phyloP scores from a whole-genome alignment of 2,113 vertebrate species.

The Barnardius zonarius region DNA sequence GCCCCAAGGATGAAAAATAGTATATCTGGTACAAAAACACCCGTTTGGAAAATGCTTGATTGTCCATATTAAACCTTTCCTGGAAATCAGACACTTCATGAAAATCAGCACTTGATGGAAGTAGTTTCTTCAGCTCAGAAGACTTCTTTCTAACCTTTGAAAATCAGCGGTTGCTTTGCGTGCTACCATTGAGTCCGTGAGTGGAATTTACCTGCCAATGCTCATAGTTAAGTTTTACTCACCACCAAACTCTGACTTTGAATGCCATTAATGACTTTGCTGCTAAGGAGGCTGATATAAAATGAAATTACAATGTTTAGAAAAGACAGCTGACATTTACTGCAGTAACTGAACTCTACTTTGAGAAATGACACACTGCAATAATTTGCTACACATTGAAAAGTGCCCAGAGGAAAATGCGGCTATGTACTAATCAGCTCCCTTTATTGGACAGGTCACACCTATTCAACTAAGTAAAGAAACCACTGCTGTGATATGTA shows the following conservation, averaged over 20 bases:
- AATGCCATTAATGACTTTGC: neutral
- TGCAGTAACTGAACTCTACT: neutral
- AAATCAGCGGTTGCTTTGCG: neutral
- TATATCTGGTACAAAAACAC: neutral
- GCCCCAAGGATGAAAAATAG: neutral
- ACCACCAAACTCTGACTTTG: neutral
- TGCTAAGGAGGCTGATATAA: neutral
- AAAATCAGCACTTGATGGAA: neutral
- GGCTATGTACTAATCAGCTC: neutral
- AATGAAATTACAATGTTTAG: neutral
- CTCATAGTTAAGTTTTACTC: neutral
- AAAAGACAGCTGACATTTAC: neutral
- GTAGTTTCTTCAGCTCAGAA: neutral
- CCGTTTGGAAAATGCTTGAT: neutral
- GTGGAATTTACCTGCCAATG: neutral
- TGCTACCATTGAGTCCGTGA: neutral
- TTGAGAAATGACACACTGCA: neutral
- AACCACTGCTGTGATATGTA: neutral
- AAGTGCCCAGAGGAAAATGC: neutral
- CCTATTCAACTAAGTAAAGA: neutral
- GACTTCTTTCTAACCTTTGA: neutral
- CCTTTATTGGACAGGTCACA: neutral
- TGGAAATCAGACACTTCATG: rapidly evolving
- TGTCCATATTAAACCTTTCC: neutral
- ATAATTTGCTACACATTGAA: neutral